Evolutionary conservation across 2,888 invertebrate species (phyloP).

Genomic region (Lampropteryx suffumata): DNA sequence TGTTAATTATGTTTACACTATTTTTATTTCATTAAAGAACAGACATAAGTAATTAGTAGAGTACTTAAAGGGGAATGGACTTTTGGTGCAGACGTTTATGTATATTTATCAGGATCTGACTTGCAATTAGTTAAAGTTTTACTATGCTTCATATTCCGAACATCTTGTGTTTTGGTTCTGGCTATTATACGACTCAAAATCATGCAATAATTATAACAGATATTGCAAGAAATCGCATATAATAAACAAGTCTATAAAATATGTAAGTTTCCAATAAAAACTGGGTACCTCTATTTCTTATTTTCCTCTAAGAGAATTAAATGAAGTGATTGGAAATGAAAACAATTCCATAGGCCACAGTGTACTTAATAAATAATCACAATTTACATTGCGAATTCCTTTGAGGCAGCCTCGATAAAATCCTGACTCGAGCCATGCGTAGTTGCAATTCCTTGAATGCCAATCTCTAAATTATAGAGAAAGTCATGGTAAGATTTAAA

Average conservation of each 20-base stretch:
- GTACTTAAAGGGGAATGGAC: no score
- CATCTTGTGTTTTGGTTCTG: neutral
- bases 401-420: slow-evolving; percentile 17
- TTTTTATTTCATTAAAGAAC: no score
- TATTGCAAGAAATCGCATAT: no score
- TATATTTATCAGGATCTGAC: slow-evolving; percentile 37
- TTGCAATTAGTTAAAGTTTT: slow-evolving; percentile 31
- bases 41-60: no score
- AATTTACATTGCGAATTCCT: slow-evolving; percentile 21
- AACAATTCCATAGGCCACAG: slow-evolving; percentile 2
- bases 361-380: slow-evolving; percentile 16
- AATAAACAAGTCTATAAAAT: no score
- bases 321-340: slow-evolving; percentile 8
- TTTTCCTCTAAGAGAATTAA: neutral
- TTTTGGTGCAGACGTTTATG: no score
- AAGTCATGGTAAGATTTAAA: slow-evolving; percentile 8
- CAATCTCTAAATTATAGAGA: slow-evolving; percentile 15
- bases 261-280: no score
- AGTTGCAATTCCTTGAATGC: slow-evolving; percentile 15
- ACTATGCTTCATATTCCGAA: neutral
- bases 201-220: no score
- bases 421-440: slow-evolving; percentile 14
- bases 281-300: no score
- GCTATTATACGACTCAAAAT: neutral
- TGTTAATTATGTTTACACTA: no score